Percentiles rank a stretch among this genome's conserved stretches.
phyloP scores from a whole-genome alignment of 2,888 invertebrate genomes.

The Craniophora ligustri region DNA sequence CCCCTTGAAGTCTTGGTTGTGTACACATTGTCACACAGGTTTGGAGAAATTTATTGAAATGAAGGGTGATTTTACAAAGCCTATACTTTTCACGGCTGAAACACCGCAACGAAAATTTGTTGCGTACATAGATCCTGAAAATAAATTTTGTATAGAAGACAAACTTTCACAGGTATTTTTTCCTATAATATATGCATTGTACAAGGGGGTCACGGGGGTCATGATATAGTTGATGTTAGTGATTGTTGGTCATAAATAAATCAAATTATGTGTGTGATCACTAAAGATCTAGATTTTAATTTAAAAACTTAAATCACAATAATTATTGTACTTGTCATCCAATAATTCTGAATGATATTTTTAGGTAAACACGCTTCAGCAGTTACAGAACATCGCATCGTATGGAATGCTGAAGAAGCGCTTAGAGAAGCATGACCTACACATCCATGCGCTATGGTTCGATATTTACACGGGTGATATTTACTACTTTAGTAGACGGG shows the following conservation, averaged over 20 bases:
- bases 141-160: conserved; percentile 95
- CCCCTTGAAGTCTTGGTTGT: conserved; percentile 97
- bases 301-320: too few relatives aligned
- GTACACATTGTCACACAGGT: conserved; percentile 94
- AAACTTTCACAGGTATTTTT: conserved; percentile 95
- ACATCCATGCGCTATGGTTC: conserved; percentile 98
- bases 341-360: conserved; percentile 51
- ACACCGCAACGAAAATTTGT: conserved; percentile 96
- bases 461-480: conserved; percentile 99
- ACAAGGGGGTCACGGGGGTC: too few relatives aligned
- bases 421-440: conserved; percentile 93
- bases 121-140: conserved; percentile 98
- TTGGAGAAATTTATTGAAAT: conserved; percentile 94
- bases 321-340: too few relatives aligned
- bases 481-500: conserved; percentile 96
- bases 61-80: conserved; percentile 90
- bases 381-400: conserved; percentile 97
- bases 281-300: too few relatives aligned
- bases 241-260: too few relatives aligned
- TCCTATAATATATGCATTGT: neutral
- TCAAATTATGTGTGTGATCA: too few relatives aligned
- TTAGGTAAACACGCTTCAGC: conserved; percentile 96
- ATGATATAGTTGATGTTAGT: too few relatives aligned
- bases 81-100: conserved; percentile 95
- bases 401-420: conserved; percentile 96